Base-by-base conservation (phyloP, 2,797 vertebrate species). In the Gymnodraco acuticeps region DNA sequence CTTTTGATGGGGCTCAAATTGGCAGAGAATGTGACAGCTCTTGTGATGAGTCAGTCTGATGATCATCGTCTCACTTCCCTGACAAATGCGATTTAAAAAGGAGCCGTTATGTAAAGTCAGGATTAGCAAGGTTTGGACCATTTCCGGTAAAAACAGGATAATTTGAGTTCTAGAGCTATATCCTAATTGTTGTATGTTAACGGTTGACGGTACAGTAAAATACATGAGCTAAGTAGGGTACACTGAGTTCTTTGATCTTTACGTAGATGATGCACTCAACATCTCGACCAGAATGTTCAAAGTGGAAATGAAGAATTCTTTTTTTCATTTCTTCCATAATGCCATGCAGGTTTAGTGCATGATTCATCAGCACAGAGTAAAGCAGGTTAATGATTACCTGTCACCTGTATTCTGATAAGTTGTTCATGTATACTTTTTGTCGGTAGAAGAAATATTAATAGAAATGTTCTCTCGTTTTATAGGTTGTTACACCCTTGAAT, bases 31-130 rank as follows among this genome's bases (percentile, higher is more conserved):
- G 51, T 79, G 78, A 78, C 66, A 61, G 73, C 69, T 84, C 83
- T 53, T 71, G 66, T 53, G 73, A 85, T 65, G 83, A 86, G 78
- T 75, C 43, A 66, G 71, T 70, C 69, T 80, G 82, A 88, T 83
- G 72, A 83, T 87, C 77, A 2, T 73, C 70, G 59, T 74, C 78
- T 88, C 82, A 78, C 81, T 87, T 87, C 72, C 75, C 68, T 86
- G 85, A 87, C 87, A 90, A 93, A 93, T 89, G 82, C 71, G 87
- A 92, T 27, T 93, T 91, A 90, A 88, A 89, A 87, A 61, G 56
- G 81, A 77, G 77, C 46, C 41, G 72, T 85, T 88, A 77, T 84
- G 83, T 80, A 73, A 88, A 87, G 59, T 87, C 70, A 67, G 86
- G 86, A 89, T 91, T 87, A 89, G 76, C 19, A 0, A 78, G 80